Evolutionary conservation across 1,140 invertebrate species (phyloP), one percentile per base, ranked within the genome.

Genomic region (Pissodes strobi): DNA sequence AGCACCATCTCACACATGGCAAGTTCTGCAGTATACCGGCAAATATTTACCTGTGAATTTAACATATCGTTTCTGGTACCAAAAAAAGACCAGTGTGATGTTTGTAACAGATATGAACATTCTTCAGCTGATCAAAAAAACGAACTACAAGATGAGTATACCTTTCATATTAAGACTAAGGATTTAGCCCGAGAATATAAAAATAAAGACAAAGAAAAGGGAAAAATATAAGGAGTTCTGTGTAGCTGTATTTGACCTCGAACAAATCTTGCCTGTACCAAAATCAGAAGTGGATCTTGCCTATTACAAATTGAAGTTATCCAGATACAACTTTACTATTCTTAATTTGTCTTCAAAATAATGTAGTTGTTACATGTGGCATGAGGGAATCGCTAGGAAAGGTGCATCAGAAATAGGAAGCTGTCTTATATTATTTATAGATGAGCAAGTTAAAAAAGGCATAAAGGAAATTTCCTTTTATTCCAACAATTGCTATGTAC

Each of bases 101-200:
- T 46, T 46, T 46, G 43, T 46, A 46, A 21, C 13, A 46, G 43
- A 46, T 46, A 46, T 46, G 43, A 46, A 46, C 43, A 46, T 46
- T 46, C 43, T n/a, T n/a, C n/a, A n/a, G n/a, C n/a, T n/a, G n/a
- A n/a, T n/a, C n/a, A n/a, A n/a, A n/a, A n/a, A n/a, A 34, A 6
- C n/a, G 30, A 34, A 34, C 30, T 34, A 34, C 30, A 34, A 46
- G 43, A 46, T 21, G 43, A 46, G 43, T 46, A 46, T 46, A 46
- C 12, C 43, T 46, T 15, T 17, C 19, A 46, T 46, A 46, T 46
- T 46, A 17, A 21, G 19, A 15, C 43, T 46, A 17, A n/a, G n/a
- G n/a, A n/a, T n/a, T n/a, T n/a, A 46, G n/a, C n/a, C n/a, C n/a
- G n/a, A n/a, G n/a, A n/a, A n/a, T n/a, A n/a, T n/a, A n/a, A n/a